Conservation (phyloP, 1,140 invertebrate species). For the Chrysomallon squamiferum region DNA sequence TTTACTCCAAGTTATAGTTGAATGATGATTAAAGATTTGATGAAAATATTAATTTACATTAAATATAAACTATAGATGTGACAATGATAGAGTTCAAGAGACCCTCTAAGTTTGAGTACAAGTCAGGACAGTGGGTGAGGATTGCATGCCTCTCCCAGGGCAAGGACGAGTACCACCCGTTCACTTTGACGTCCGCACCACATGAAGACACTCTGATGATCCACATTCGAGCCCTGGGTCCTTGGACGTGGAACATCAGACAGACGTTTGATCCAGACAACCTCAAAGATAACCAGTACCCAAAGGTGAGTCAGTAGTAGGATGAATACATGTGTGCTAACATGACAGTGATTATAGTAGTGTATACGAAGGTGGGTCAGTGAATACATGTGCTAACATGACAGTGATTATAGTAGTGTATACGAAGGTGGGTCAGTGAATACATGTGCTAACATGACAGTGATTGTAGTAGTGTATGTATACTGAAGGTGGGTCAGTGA, state of each 20-base stretch:
- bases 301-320: slow-evolving; percentile 63
- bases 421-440: too few relatives aligned
- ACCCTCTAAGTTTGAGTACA: slow-evolving; percentile 95
- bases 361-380: neutral
- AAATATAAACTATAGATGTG: slow-evolving; percentile 67
- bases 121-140: slow-evolving; percentile 88
- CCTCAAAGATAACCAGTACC: slow-evolving; percentile 83
- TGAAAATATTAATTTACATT: too few relatives aligned
- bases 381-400: too few relatives aligned
- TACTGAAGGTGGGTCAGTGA: too few relatives aligned
- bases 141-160: slow-evolving; percentile 91
- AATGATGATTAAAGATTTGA: too few relatives aligned
- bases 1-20: too few relatives aligned
- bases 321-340: neutral
- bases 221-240: slow-evolving; percentile 90
- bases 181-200: slow-evolving; percentile 97
- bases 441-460: too few relatives aligned
- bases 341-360: too few relatives aligned
- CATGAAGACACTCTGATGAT: slow-evolving; percentile 97
- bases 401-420: too few relatives aligned
- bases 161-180: slow-evolving; percentile 95
- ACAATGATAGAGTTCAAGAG: slow-evolving; percentile 72
- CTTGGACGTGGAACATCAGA: slow-evolving; percentile 98
- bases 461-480: too few relatives aligned
- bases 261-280: slow-evolving; percentile 97